Conservation (phyloP, 2,888 invertebrate genomes). For the Camptogramma bilineatum region DNA sequence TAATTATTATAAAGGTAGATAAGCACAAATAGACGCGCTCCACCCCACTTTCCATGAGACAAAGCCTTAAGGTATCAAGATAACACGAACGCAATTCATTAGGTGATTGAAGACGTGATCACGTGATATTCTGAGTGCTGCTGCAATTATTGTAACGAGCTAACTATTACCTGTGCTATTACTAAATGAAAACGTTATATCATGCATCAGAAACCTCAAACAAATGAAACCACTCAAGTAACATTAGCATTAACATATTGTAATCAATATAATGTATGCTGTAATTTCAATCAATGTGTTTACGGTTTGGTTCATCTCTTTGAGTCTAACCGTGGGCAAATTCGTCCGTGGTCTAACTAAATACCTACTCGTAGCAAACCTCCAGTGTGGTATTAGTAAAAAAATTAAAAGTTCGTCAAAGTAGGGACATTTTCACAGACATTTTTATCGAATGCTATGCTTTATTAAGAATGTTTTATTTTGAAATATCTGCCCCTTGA, state of each 20-base stretch:
- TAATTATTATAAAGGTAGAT: neutral
- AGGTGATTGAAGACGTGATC: conserved; percentile 1
- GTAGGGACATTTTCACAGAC: too few relatives aligned
- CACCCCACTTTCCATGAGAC: neutral
- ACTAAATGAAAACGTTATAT: neutral
- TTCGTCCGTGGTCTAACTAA: too few relatives aligned
- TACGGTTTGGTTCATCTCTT: too few relatives aligned
- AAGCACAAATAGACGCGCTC: neutral
- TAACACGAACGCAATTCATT: conserved; percentile 8
- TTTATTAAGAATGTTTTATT: too few relatives aligned
- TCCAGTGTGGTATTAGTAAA: too few relatives aligned
- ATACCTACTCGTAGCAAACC: too few relatives aligned
- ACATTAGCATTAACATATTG: neutral
- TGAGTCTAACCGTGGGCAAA: too few relatives aligned
- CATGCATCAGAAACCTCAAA: neutral
- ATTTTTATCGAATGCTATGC: too few relatives aligned
- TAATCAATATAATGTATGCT: neutral
- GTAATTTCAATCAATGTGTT: too few relatives aligned
- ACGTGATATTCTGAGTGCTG: neutral
- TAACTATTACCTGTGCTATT: too few relatives aligned
- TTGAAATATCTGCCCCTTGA: too few relatives aligned
- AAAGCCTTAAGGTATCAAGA: conserved; percentile 12
- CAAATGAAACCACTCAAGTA: neutral
- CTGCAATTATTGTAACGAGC: conserved; percentile 3
- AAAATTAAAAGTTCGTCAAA: too few relatives aligned